phyloP scores from a whole-genome alignment of 1,140 invertebrate species.

The Trichonephila clavipes region DNA sequence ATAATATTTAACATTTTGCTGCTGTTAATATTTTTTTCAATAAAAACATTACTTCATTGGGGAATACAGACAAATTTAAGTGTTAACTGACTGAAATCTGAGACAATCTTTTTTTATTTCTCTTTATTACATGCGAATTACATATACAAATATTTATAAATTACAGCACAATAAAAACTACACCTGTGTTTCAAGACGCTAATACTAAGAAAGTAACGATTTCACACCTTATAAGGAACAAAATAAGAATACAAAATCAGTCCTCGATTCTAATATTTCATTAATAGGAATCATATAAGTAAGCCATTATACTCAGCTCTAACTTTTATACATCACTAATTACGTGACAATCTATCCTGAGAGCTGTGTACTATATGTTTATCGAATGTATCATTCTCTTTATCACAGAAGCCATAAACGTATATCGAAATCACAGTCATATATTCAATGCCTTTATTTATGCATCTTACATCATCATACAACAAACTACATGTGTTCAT shows the following conservation, averaged over 20 bases:
- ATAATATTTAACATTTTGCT: too few relatives aligned
- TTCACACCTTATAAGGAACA: too few relatives aligned
- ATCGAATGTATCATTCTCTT: neutral
- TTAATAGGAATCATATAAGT: too few relatives aligned
- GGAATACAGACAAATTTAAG: neutral
- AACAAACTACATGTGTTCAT: neutral
- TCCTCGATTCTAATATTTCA: neutral
- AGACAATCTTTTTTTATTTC: neutral
- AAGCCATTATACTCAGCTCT: too few relatives aligned
- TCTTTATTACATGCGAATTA: conserved; percentile 1
- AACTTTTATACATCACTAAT: neutral
- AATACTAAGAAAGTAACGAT: too few relatives aligned
- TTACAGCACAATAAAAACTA: neutral
- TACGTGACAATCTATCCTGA: neutral
- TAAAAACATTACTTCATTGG: too few relatives aligned
- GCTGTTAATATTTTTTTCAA: too few relatives aligned
- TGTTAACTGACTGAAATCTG: neutral
- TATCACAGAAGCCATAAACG: conserved; percentile 26
- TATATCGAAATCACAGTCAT: conserved; percentile 49
- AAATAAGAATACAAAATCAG: neutral
- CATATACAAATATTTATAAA: neutral
- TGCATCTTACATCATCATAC: neutral
- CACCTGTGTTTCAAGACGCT: too few relatives aligned
- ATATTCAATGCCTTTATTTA: neutral
- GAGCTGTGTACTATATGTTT: neutral